These are phyloP conservation scores for Nymphalis c-album DNA, from an alignment of 2,888 invertebrate species.

Conservation along the genomic window DNA sequence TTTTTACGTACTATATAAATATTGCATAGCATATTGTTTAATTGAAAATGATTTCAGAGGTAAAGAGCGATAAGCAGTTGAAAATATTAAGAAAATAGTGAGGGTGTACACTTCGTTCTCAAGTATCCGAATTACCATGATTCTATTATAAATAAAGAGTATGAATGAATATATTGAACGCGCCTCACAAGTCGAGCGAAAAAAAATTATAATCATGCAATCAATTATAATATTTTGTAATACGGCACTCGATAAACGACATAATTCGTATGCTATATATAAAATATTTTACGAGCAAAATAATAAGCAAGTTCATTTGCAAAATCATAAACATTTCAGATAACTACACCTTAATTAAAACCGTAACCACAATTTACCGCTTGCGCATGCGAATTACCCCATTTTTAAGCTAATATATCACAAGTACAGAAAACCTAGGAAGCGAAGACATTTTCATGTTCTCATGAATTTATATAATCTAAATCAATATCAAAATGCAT, in stretches of 20 bases:
- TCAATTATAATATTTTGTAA: conserved; percentile 52
- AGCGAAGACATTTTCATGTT: conserved; percentile 49
- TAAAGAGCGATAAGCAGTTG: conserved; percentile 8
- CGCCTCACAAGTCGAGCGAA: conserved; percentile 31
- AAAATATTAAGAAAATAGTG: conserved; percentile 10
- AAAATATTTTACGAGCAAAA: conserved; percentile 69
- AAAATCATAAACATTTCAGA: conserved; percentile 55
- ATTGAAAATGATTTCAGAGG: neutral
- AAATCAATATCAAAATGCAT: conserved; percentile 50
- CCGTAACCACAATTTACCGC: conserved; percentile 66
- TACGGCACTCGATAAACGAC: conserved; percentile 66
- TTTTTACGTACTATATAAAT: neutral
- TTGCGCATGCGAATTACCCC: conserved; percentile 70
- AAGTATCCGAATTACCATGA: neutral
- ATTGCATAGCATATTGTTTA: conserved; percentile 7
- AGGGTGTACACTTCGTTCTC: conserved; percentile 6
- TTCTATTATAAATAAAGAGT: neutral
- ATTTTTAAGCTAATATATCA: conserved; percentile 49
- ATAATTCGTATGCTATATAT: conserved; percentile 59
- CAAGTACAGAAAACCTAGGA: conserved; percentile 50
- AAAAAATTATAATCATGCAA: conserved; percentile 52
- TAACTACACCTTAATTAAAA: conserved; percentile 59
- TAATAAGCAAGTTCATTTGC: conserved; percentile 70
- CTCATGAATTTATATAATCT: conserved; percentile 46
- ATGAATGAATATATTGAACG: conserved; percentile 28